Base-by-base conservation (phyloP, 2,888 invertebrate genomes). In the Sarcophaga rosellei region DNA sequence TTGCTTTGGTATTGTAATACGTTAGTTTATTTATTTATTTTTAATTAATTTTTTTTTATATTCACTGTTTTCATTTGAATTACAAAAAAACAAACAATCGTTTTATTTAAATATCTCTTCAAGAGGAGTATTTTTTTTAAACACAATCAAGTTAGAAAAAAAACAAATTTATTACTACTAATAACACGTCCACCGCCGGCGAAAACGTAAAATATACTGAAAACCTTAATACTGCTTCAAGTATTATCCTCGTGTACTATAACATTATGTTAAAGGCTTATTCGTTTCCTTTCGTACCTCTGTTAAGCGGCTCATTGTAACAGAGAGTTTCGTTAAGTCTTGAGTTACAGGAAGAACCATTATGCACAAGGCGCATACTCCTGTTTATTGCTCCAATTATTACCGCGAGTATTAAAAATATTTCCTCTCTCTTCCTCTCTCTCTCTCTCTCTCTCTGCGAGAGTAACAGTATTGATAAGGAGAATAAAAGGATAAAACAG, bases 121-220 rank as follows among this genome's bases (percentile, higher is more conserved):
- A 53, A 53, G 1, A 15, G 3, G 0, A 15, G 17, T 5, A 15
- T 17, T 53, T 53, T 53, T 53, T 4, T 47, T 47, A 53, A 53
- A 15, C 20, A 17, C 45, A 68, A 47, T 53, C 78, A 65, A 72
- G 57, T 25, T 47, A 4, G 66, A 79, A 59, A 35, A 15, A 20
- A 35, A 66, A 5, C 2, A n/a, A 12, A 68, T 17, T 20, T 45
- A 8, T 47, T 74, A 62, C n/a, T 59, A n/a, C 53, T 2, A 72
- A 35, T 21, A 21, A 69, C 12, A 87, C 89, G 89, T 90, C 89
- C 86, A 84, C 77, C 88, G 88, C 89, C 90, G 89, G 89, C 89
- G 88, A 84, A 88, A 88, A 87, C 87, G 88, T 84, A 89, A 88
- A 87, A 87, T 87, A 85, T 89, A 90, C 90, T 90, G 88, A 89